A percentile compares a stretch with the other conserved stretches of the same genome.
These are phyloP conservation scores for Incurvaria masculella DNA, from an alignment of 2,888 invertebrate genomes.

Conservation along the genomic window DNA sequence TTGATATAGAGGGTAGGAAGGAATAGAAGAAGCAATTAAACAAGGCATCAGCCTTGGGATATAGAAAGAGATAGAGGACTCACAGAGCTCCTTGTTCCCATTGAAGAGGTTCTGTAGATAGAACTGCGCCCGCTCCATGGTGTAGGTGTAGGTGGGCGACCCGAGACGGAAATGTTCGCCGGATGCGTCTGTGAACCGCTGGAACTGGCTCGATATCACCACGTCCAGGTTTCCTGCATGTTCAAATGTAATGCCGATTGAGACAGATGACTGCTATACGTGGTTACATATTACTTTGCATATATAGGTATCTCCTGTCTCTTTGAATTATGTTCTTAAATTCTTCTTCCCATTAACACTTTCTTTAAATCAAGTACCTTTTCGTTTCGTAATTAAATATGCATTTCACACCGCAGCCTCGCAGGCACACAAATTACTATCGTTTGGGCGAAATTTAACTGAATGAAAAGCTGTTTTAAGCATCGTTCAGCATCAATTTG, in stretches of 20 bases:
- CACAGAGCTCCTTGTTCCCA: conserved; percentile 48
- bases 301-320: no score
- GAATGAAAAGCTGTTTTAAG: no score
- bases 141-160: conserved; percentile 38
- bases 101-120: conserved; percentile 44
- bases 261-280: no score
- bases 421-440: no score
- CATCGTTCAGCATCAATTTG: no score
- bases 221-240: conserved; percentile 35
- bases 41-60: neutral
- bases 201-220: conserved; percentile 30
- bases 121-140: conserved; percentile 39
- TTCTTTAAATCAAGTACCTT: no score
- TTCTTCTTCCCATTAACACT: no score
- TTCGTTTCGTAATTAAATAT: no score
- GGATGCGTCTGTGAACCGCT: conserved; percentile 25
- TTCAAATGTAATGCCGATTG: conserved; percentile 1
- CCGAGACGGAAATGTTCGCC: conserved; percentile 34
- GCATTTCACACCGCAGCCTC: no score
- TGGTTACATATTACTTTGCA: no score
- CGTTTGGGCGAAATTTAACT: no score
- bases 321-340: no score
- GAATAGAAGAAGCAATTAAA: conserved; percentile 3
- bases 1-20: neutral
- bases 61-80: conserved; percentile 15